A percentile compares a stretch with the other conserved stretches of the same genome.
phyloP scores from a whole-genome alignment of 2,797 vertebrate genomes.

The Oreonectes daqikongensis region DNA sequence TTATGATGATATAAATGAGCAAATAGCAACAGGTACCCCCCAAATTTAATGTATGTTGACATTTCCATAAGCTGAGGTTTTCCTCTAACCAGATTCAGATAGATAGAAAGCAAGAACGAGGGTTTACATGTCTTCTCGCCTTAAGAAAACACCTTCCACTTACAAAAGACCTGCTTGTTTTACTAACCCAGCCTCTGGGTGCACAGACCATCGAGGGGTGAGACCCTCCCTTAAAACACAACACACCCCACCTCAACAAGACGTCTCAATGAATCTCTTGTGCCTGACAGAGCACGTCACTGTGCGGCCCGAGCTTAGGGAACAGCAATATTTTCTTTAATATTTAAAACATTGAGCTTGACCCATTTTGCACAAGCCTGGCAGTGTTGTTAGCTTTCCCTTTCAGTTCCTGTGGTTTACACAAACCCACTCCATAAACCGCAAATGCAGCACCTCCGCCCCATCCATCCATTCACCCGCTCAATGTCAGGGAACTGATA shows the following conservation, averaged over 20 bases:
- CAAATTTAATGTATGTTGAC: not conserved
- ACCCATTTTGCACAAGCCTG: slow-evolving; percentile 61
- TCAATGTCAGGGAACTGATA: not conserved
- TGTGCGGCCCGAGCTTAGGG: slow-evolving; percentile 60
- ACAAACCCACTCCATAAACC: not conserved
- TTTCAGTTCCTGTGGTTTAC: slow-evolving; percentile 4
- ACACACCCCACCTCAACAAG: slow-evolving; percentile 46
- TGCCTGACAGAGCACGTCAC: slow-evolving; percentile 63
- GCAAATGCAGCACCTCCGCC: not conserved
- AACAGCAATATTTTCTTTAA: slow-evolving; percentile 75
- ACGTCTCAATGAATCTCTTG: slow-evolving; percentile 70
- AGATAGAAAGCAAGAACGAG: not conserved
- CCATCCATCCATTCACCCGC: slow-evolving; percentile 10
- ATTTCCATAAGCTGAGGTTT: not conserved
- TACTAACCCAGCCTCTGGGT: slow-evolving; percentile 19
- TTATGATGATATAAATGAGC: not conserved
- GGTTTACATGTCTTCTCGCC: not conserved
- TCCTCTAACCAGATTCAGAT: not conserved
- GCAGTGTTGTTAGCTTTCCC: slow-evolving; percentile 63
- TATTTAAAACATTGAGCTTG: slow-evolving; percentile 67
- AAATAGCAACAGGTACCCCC: not conserved
- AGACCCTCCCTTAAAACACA: slow-evolving; percentile 54
- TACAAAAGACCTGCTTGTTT: slow-evolving; percentile 39
- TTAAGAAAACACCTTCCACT: slow-evolving; percentile 20
- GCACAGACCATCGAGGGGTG: not conserved